These are phyloP conservation scores for Agriopis leucophaearia DNA, from an alignment of 2,888 invertebrate genomes.

Conservation along the genomic window DNA sequence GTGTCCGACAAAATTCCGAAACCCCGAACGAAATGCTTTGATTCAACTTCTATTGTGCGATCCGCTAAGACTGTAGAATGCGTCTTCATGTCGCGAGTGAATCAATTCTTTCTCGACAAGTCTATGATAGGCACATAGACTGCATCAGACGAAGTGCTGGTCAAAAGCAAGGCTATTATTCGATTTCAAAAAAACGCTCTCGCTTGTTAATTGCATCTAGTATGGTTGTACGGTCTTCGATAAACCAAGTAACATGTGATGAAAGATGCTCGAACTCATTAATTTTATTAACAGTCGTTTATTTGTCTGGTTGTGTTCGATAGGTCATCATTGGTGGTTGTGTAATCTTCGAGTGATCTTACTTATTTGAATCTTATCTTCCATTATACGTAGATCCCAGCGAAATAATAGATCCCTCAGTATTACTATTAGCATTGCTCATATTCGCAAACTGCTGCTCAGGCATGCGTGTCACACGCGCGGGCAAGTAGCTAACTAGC, in stretches of 20 bases:
- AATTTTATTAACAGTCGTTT: constrained; percentile 13
- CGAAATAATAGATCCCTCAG: too few species aligned
- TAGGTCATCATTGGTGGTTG: constrained; percentile 2
- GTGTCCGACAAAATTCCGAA: too few species aligned
- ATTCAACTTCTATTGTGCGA: too few species aligned
- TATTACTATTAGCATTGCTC: not conserved
- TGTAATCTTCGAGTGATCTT: constrained; percentile 1
- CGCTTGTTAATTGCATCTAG: not conserved
- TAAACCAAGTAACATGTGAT: constrained; percentile 5
- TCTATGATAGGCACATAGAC: too few species aligned
- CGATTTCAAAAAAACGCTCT: not conserved
- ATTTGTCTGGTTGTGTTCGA: not conserved
- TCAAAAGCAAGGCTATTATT: not conserved
- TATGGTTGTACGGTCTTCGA: not conserved
- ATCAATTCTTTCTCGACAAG: too few species aligned
- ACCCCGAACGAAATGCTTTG: too few species aligned
- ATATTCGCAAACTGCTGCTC: not conserved
- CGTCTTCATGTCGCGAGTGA: too few species aligned
- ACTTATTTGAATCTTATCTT: not conserved
- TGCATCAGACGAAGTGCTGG: too few species aligned
- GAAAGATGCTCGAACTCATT: constrained; percentile 30
- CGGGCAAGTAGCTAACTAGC: too few species aligned
- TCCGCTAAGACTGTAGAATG: too few species aligned
- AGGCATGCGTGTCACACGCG: too few species aligned
- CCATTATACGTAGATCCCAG: too few species aligned